Conservation (phyloP, 2,113 vertebrate genomes). For the Setophaga coronata region DNA sequence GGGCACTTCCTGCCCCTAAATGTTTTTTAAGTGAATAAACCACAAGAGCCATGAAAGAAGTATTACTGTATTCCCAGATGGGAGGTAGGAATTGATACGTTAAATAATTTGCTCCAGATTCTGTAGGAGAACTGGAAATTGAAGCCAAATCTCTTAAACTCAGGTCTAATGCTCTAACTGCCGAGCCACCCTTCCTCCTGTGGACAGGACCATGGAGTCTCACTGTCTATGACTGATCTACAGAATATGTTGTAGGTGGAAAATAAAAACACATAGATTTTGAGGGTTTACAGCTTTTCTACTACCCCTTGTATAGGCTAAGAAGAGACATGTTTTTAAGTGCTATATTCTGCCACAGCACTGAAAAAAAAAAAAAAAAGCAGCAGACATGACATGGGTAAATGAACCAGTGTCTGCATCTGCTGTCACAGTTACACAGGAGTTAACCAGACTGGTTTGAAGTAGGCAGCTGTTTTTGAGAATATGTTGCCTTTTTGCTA, state of each 20-base stretch:
- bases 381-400: background rate
- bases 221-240: background rate
- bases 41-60: background rate
- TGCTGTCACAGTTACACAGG: background rate
- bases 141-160: background rate
- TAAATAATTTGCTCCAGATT: slow-evolving; percentile 7
- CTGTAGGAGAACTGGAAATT: background rate
- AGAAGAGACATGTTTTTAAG: background rate
- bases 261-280: slow-evolving; percentile 29
- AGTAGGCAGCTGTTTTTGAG: background rate
- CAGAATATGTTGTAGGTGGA: background rate
- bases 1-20: background rate
- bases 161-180: background rate
- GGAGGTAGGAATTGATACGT: background rate
- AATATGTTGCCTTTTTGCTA: background rate
- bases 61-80: background rate
- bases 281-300: background rate
- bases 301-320: background rate
- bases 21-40: background rate
- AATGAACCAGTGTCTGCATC: background rate
- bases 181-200: background rate
- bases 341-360: background rate
- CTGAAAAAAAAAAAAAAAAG: background rate
- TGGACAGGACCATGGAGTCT: background rate
- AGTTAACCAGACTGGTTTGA: background rate